Conservation (phyloP, 2,113 vertebrate genomes). For the Menidia beryllina region DNA sequence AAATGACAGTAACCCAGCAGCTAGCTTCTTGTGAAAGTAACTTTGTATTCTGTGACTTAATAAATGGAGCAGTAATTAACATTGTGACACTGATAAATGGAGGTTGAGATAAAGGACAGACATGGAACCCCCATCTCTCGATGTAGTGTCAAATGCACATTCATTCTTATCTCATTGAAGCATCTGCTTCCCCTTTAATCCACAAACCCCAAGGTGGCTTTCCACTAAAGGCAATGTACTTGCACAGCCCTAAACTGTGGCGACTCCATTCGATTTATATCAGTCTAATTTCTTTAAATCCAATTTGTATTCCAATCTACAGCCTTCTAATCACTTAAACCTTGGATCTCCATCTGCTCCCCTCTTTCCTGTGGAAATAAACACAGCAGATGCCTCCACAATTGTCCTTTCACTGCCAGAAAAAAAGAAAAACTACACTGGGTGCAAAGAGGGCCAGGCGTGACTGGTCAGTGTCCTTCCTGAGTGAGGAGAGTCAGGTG, state of each 20-base stretch:
- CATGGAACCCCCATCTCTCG: conserved; percentile 86
- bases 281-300: conserved; percentile 98
- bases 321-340: conserved; percentile 98
- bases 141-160: conserved; percentile 91
- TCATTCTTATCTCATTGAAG: conserved; percentile 95
- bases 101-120: conserved; percentile 90
- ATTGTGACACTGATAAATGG: conserved; percentile 96
- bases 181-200: conserved; percentile 95
- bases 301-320: conserved; percentile 99
- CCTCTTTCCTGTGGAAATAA: conserved; percentile 81
- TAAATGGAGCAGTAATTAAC: conserved; percentile 97
- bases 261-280: conserved; percentile 97
- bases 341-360: conserved; percentile 95
- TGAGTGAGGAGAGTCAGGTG: conserved; percentile 70
- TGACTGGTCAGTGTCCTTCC: conserved; percentile 78
- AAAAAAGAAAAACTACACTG: conserved; percentile 86
- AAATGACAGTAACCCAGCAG: conserved; percentile 67
- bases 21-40: conserved; percentile 80
- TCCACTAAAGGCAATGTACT: conserved; percentile 61
- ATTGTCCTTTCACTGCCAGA: conserved; percentile 89
- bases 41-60: conserved; percentile 88
- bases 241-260: conserved; percentile 84
- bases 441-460: conserved; percentile 71
- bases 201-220: conserved; percentile 86
- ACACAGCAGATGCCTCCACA: conserved; percentile 92